A percentile compares a stretch with the other conserved stretches of the same genome.
Conservation (phyloP, 2,113 vertebrate genomes). For the Elephantulus edwardii region DNA sequence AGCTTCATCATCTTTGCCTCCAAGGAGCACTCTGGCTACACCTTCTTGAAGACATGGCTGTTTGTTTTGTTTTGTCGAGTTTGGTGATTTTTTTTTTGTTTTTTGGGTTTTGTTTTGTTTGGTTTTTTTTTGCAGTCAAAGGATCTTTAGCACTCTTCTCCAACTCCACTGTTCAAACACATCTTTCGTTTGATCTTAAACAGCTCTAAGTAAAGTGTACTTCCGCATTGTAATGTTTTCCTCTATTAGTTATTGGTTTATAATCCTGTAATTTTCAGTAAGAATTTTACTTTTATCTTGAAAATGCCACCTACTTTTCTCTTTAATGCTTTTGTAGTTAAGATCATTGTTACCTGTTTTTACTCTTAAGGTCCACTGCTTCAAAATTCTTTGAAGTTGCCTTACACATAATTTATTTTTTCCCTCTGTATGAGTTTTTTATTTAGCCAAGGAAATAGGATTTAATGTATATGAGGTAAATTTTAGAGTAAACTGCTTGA, state of each 20-base stretch:
- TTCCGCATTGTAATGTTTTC: neutral
- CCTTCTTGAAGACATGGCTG: too few species aligned
- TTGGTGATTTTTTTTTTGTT: too few species aligned
- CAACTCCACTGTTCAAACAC: too few species aligned
- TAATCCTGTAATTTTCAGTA: neutral
- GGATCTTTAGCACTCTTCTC: too few species aligned
- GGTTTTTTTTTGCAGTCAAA: too few species aligned
- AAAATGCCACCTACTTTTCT: neutral
- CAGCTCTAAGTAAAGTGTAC: neutral
- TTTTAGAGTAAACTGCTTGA: neutral
- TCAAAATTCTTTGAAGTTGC: neutral
- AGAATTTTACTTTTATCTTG: neutral
- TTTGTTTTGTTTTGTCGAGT: too few species aligned
- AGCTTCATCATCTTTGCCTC: too few species aligned
- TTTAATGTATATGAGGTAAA: neutral
- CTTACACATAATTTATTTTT: neutral
- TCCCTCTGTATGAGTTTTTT: neutral
- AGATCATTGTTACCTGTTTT: neutral
- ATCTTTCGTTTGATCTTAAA: too few species aligned
- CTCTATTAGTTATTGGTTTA: neutral
- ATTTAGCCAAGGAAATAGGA: neutral
- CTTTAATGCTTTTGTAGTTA: neutral
- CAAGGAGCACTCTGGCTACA: too few species aligned
- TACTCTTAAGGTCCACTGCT: neutral
- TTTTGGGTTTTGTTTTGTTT: too few species aligned